These are phyloP conservation scores for Anastrepha obliqua DNA, from an alignment of 1,140 invertebrate genomes.

Conservation along the genomic window DNA sequence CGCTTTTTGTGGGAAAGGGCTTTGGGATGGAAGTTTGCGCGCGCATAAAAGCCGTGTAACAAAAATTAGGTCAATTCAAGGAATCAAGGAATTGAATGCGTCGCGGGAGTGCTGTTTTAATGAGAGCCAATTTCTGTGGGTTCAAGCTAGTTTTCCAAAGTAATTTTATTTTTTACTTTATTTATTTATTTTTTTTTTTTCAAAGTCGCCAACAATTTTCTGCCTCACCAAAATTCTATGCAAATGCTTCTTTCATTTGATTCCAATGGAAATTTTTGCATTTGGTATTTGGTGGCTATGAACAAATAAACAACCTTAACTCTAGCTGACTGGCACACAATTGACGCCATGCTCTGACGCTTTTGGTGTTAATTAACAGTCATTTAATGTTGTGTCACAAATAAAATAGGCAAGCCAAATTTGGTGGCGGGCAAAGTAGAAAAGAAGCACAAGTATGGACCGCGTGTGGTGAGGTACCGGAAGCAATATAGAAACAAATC, in stretches of 20 bases:
- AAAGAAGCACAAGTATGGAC: not conserved
- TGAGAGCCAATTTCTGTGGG: no score
- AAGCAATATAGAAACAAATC: no score
- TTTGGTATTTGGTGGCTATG: no score
- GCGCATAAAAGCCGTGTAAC: not conserved
- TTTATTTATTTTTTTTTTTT: not conserved
- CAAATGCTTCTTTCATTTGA: no score
- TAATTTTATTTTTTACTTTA: not conserved
- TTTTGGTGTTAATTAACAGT: conserved; percentile 4
- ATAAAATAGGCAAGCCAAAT: not conserved
- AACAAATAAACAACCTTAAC: no score
- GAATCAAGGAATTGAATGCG: conserved; percentile 13
- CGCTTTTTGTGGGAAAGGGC: conserved; percentile 1
- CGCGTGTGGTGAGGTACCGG: not conserved
- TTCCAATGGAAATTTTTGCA: no score
- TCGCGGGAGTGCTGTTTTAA: not conserved
- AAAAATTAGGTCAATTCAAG: conserved; percentile 25
- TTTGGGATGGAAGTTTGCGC: not conserved
- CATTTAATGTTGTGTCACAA: not conserved
- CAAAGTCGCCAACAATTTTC: no score
- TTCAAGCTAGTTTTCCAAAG: no score
- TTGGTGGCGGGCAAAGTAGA: not conserved
- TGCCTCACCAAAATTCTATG: no score
- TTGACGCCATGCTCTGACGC: not conserved
- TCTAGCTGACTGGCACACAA: not conserved